Conservation (phyloP, 2,113 vertebrate genomes). For the Dermatemys mawii region DNA sequence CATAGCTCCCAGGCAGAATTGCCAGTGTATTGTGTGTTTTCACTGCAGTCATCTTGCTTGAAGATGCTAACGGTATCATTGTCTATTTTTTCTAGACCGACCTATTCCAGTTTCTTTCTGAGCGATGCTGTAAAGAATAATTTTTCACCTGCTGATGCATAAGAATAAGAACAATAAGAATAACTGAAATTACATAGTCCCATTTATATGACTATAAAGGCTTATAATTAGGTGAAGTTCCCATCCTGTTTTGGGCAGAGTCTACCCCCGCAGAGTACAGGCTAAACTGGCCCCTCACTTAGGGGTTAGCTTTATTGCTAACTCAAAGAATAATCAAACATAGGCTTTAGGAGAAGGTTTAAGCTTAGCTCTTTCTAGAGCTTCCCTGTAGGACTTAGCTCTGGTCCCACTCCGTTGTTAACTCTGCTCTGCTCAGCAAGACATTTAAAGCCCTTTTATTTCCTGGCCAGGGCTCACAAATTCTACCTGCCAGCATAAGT, state of each 20-base stretch:
- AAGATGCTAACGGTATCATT: constrained; percentile 7
- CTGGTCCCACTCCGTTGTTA: background rate
- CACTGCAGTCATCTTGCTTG: background rate
- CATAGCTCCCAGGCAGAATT: constrained; percentile 58
- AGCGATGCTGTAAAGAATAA: background rate
- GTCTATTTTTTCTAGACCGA: background rate
- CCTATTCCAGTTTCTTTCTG: constrained; percentile 6
- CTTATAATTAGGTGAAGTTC: background rate
- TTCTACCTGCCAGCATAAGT: background rate
- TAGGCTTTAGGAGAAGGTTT: no score
- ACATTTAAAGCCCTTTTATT: background rate
- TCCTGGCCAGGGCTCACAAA: background rate
- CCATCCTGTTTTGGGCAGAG: rapidly evolving
- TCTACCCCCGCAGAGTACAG: background rate
- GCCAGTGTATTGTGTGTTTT: background rate
- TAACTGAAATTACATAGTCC: background rate
- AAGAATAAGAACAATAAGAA: constrained; percentile 29
- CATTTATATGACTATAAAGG: constrained; percentile 14
- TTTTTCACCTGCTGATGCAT: constrained; percentile 14
- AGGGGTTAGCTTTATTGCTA: background rate
- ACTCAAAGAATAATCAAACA: background rate
- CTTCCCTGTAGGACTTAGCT: background rate
- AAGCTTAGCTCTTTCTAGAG: background rate
- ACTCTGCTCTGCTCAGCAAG: background rate
- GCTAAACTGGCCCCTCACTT: background rate